Percentiles rank a stretch among this genome's conserved stretches.
phyloP scores from a whole-genome alignment of 2,113 vertebrate genomes.

The Dasyurus viverrinus region DNA sequence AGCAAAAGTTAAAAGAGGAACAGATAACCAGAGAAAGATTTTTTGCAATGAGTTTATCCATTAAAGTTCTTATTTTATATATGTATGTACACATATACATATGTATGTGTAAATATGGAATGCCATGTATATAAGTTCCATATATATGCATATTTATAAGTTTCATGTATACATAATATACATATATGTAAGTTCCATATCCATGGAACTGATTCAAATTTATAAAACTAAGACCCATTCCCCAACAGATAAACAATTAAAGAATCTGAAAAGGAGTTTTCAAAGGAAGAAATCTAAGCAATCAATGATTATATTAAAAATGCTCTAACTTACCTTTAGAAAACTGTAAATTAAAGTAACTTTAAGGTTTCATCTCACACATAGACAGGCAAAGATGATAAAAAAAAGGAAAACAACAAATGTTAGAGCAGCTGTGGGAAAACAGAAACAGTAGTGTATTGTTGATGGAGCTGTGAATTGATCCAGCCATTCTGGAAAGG shows the following conservation, averaged over 20 bases:
- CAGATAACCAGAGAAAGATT: not conserved
- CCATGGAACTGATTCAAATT: not conserved
- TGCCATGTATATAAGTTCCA: not conserved
- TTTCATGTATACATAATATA: too few relatives aligned
- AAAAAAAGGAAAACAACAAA: not conserved
- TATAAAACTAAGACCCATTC: not conserved
- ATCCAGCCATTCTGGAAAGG: not conserved
- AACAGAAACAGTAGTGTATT: not conserved
- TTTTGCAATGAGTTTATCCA: not conserved
- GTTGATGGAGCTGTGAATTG: not conserved
- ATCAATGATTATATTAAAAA: not conserved
- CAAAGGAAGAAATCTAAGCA: not conserved
- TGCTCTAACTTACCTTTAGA: not conserved
- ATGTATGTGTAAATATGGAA: too few relatives aligned
- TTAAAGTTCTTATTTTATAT: not conserved
- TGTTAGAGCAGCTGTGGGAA: not conserved
- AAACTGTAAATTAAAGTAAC: not conserved
- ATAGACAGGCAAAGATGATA: not conserved
- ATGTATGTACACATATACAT: too few relatives aligned
- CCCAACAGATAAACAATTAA: not conserved
- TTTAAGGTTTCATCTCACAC: not conserved
- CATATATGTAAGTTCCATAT: not conserved
- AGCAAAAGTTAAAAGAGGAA: not conserved
- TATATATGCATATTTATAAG: not conserved
- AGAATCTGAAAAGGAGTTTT: not conserved